Evolutionary conservation across 2,888 invertebrate genomes (phyloP).

Genomic region (Deilephila elpenor): DNA sequence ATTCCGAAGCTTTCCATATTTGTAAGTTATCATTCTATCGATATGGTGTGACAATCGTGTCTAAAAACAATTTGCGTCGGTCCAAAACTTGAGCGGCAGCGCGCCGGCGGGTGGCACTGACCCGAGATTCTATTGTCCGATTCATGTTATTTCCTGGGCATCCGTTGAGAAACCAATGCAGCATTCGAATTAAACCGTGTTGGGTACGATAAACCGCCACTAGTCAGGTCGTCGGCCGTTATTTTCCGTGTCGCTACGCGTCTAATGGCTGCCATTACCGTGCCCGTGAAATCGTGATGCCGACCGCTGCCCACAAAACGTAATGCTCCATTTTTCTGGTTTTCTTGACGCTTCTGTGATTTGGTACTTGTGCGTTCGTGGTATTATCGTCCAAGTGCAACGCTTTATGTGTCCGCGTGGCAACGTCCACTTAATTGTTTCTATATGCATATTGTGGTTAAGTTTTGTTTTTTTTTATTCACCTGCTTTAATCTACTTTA

Average conservation of each 20-base stretch:
- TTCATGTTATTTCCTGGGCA: constrained; percentile 39
- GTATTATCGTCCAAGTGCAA: not conserved
- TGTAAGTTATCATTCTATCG: not conserved
- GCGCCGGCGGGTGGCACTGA: constrained; percentile 32
- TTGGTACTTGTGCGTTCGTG: constrained; percentile 30
- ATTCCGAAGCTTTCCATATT: not conserved
- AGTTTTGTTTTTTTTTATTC: not conserved
- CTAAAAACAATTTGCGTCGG: constrained; percentile 11
- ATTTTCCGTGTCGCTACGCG: constrained; percentile 69
- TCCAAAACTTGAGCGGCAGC: constrained; percentile 1
- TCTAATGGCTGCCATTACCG: constrained; percentile 73
- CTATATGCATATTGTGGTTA: not conserved
- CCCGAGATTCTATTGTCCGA: constrained; percentile 35
- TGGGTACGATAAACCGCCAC: constrained; percentile 42
- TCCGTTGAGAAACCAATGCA: constrained; percentile 43
- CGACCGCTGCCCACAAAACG: constrained; percentile 70
- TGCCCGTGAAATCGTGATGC: constrained; percentile 75
- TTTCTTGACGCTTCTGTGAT: constrained; percentile 44
- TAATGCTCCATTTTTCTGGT: constrained; percentile 68
- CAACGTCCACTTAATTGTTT: not conserved
- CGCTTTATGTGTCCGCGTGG: not conserved
- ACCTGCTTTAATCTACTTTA: no score
- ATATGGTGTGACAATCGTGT: constrained; percentile 6
- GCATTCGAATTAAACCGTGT: constrained; percentile 44
- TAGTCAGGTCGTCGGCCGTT: constrained; percentile 65